Base-by-base conservation (phyloP, 1,140 invertebrate genomes). In the Drosophila eugracilis region DNA sequence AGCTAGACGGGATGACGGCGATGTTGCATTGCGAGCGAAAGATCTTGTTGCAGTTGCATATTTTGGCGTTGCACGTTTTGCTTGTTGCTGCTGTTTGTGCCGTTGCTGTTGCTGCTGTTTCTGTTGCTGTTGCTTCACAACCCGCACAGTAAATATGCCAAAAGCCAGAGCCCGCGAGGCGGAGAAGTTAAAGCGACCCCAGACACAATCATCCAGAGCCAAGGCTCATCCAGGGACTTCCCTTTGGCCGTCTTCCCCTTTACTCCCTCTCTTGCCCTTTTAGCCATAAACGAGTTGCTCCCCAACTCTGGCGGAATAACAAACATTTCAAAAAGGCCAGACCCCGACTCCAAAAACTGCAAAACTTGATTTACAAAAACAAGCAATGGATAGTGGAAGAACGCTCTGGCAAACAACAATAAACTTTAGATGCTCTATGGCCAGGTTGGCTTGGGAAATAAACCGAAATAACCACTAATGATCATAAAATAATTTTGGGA, bases 361-460 rank as follows among this genome's bases (percentile, higher is more conserved):
- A 85, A 74, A 85, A 85, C 81, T 85, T 86, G 81, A 86, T 85
- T 85, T 81, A 71, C 69, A 80, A 86, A 75, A 73, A 83, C 48
- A 55, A 72, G 41, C 53, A 63, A 4, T 34, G 58, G 17, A 39
- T 36, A 32, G 49, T 26, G 24, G n/a, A 24, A 24, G 32, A 58
- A 6, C 19, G 14, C 34, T 4, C 49, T 5, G 32, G 28, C 57
- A 65, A 47, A 37, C 32, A 42, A 63, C 44, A 44, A 77, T 63
- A 74, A 76, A 80, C 32, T 74, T 41, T 42, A 53, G 73, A 86
- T 80, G 66, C 77, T 54, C 67, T 85, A 49, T 22, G 19, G 15
- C 10, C n/a, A 36, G 15, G 22, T 19, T 32, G 4, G 28, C 5
- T 34, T 14, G 24, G 12, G 19, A 21, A 54, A 19, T 32, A 54